A percentile compares a stretch with the other conserved stretches of the same genome.
Conservation (phyloP, 2,888 invertebrate species). For the Sclerodermus sp. region DNA sequence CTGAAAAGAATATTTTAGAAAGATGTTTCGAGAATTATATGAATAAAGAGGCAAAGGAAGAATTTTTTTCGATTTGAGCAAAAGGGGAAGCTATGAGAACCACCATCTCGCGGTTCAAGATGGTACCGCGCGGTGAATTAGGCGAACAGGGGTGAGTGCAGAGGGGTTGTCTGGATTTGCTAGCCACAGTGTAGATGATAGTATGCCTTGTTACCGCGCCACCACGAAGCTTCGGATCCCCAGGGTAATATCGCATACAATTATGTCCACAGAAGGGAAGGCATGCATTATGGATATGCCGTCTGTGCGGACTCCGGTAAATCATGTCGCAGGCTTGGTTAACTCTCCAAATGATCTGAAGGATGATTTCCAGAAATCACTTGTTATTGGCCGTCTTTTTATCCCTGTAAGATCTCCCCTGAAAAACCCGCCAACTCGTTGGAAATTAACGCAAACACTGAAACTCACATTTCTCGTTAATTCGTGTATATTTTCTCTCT, state of each 20-base stretch:
- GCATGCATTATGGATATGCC: slow-evolving; percentile 51
- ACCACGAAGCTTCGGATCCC: slow-evolving; percentile 42
- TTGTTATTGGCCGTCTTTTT: too few species aligned
- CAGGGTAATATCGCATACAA: slow-evolving; percentile 56
- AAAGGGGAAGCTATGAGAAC: slow-evolving; percentile 5
- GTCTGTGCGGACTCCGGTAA: slow-evolving; percentile 30
- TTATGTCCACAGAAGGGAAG: slow-evolving; percentile 49
- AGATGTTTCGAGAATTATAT: too few species aligned
- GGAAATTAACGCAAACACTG: too few species aligned
- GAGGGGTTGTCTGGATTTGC: slow-evolving; percentile 12
- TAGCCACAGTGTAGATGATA: slow-evolving; percentile 31
- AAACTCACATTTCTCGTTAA: too few species aligned
- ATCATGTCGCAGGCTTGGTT: slow-evolving; percentile 54
- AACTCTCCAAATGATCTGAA: slow-evolving; percentile 51
- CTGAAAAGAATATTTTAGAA: too few species aligned
- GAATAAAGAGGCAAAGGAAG: too few species aligned
- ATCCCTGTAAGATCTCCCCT: too few species aligned
- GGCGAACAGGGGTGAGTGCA: slow-evolving; percentile 14
- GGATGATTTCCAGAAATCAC: not conserved
- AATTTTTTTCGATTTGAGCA: too few species aligned
- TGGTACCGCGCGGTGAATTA: slow-evolving; percentile 9
- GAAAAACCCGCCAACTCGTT: too few species aligned
- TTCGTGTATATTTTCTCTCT: too few species aligned
- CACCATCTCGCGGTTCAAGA: slow-evolving; percentile 25
- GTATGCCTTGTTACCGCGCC: slow-evolving; percentile 54